Evolutionary conservation across 2,888 invertebrate genomes (phyloP), one percentile per base, ranked within the genome.

Genomic region (Luperina testacea): DNA sequence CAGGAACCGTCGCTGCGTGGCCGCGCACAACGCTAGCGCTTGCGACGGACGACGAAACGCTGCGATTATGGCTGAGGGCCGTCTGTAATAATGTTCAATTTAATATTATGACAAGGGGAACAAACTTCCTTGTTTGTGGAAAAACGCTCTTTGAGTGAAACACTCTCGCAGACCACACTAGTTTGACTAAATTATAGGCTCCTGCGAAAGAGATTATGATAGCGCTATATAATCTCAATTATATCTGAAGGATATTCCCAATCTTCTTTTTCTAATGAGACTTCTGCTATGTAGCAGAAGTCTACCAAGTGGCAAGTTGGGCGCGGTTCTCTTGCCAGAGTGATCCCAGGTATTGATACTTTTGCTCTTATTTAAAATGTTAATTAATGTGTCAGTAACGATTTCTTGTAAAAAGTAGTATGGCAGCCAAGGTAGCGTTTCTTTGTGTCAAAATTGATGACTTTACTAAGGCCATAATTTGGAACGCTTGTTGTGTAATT

Each of bases 61-160:
- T n/a, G 97, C 97, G 83, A 97, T 97, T 70, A 98, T 97, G 2
- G 97, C 97, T 13, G 98, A 97, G 0, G 97, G 97, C 67, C 98
- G 96, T 90, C 98, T 97, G 87, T 42, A 89, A 87, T 38, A 42
- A 53, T 64, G 17, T 13, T 8, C 17, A 57, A 11, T 67, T 51
- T 45, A 61, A 24, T 71, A 69, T 48, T 53, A 42, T 63, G 42
- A 17, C 4, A 63, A 63, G 4, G n/a, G 13, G 8, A 42, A 20
- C 2, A n/a, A 61, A 4, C 2, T 42, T 63, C 20, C 13, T 20
- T 61, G 7, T 8, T 7, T 63, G 20, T 63, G 15, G 17, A n/a
- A 70, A 53, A 57, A 9, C 6, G 38, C 45, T 24, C 27, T 15
- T 5, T 42, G 27, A 42, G 20, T n/a, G 2, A 59, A 59, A 20